phyloP scores from a whole-genome alignment of 2,888 invertebrate genomes.

The Micropterix aruncella region DNA sequence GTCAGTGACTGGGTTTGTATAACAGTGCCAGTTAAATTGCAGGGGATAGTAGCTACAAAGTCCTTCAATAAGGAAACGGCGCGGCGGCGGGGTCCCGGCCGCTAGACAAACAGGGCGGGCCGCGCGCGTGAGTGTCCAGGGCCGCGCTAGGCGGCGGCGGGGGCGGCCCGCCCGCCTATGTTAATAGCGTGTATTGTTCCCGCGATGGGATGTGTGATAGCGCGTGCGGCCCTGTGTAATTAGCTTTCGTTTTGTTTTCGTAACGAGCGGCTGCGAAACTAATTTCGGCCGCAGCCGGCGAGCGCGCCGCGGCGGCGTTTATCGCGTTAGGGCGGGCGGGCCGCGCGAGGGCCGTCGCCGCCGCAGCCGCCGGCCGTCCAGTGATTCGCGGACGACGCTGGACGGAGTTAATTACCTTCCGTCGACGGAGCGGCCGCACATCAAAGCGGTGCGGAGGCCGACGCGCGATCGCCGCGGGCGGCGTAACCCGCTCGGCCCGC shows the following conservation, averaged over 20 bases:
- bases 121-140: too few species aligned
- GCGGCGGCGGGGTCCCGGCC: too few species aligned
- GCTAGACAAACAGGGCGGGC: too few species aligned
- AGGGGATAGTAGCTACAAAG: too few species aligned
- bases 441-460: constrained; percentile 5
- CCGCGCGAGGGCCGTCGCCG: too few species aligned
- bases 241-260: neutral
- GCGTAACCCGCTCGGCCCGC: neutral
- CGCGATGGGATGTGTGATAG: neutral
- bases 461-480: neutral
- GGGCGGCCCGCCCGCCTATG: too few species aligned
- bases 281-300: neutral
- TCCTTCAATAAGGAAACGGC: too few species aligned
- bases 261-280: neutral
- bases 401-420: constrained; percentile 4
- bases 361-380: too few species aligned
- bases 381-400: neutral
- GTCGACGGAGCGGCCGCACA: constrained; percentile 1
- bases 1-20: too few species aligned
- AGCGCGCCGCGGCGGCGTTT: neutral
- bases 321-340: neutral
- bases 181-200: neutral
- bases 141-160: too few species aligned
- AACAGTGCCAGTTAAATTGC: too few species aligned
- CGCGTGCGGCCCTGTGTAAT: neutral